A percentile compares a stretch with the other conserved stretches of the same genome.
These are phyloP conservation scores for Tachysurus fulvidraco DNA, from an alignment of 2,113 vertebrate species.

Conservation along the genomic window DNA sequence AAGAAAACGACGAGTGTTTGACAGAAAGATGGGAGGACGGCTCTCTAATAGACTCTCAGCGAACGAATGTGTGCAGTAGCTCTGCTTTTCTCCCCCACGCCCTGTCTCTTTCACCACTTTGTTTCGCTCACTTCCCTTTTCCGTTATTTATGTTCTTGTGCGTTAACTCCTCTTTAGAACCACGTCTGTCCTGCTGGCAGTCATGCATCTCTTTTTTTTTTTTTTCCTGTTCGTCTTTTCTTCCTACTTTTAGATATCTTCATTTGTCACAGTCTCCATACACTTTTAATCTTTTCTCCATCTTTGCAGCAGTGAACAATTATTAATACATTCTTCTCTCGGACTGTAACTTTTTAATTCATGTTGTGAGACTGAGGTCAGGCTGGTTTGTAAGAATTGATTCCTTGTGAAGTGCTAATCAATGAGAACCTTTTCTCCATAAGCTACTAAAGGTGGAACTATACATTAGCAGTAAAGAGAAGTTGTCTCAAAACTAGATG, in stretches of 20 bases:
- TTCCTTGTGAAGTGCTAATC: slow-evolving; percentile 85
- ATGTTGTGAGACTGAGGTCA: slow-evolving; percentile 75
- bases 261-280: slow-evolving; percentile 8
- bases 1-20: slow-evolving; percentile 71
- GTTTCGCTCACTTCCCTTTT: slow-evolving; percentile 8
- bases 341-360: slow-evolving; percentile 59
- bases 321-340: slow-evolving; percentile 44
- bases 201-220: not conserved
- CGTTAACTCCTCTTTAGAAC: not conserved
- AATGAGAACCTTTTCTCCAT: slow-evolving; percentile 86
- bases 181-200: not conserved
- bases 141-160: slow-evolving; percentile 22
- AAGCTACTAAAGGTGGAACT: slow-evolving; percentile 78
- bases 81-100: slow-evolving; percentile 14
- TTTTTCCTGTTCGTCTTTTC: slow-evolving; percentile 9
- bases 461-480: slow-evolving; percentile 69
- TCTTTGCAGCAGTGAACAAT: slow-evolving; percentile 62
- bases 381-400: slow-evolving; percentile 88
- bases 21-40: slow-evolving; percentile 32
- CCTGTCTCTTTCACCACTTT: slow-evolving; percentile 14
- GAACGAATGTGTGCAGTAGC: slow-evolving; percentile 15
- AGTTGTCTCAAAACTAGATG: slow-evolving; percentile 49
- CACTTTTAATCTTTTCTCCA: slow-evolving; percentile 34
- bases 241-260: slow-evolving; percentile 23
- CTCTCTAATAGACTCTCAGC: slow-evolving; percentile 44